Evolutionary conservation across 1,140 invertebrate genomes (phyloP), one percentile per base, ranked within the genome.

Genomic region (Tetramorium alpestre): DNA sequence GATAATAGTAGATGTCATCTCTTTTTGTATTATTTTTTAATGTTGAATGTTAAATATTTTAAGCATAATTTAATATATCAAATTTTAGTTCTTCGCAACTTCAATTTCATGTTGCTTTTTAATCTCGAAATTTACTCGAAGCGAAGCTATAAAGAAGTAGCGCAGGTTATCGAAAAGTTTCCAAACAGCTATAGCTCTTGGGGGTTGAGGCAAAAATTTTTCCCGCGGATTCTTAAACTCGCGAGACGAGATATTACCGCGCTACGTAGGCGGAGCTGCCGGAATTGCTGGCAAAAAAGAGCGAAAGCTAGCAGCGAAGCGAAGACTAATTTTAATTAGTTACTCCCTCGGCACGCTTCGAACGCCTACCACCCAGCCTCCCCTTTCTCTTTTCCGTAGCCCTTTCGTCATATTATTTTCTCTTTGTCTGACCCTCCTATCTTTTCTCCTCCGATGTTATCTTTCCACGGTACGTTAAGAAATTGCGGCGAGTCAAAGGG

Each of bases 301-400:
- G 62, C 47, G 73, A 85, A 78, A 81, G 76, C 75, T 69, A 69
- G 58, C 86, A 75, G 47, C 69, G 86, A 84, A 87, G 56, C 87
- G 87, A 47, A 70, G 87, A 87, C 87, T 88, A 86, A 88, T 88
- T 88, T 88, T 88, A 88, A 88, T 87, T 88, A 88, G 85, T 88
- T 85, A 76, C 47, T 81, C 85, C 76, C 85, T 67, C 73, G 64
- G 73, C 56, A 82, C 78, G 60, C 69, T 88, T 33, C 77, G 56
- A 86, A 78, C 64, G 69, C 44, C 73, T 25, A 65, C 11, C 73
- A 44, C 41, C 77, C 64, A 65, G 41, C 38, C 49, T 82, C 44
- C 44, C 51, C 44, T 65, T 58, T 84, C 81, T 69, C 85, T 65
- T 47, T 75, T n/a, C 16, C 54, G 11, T 18, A 65, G 38, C 64